These are phyloP conservation scores for Panulirus ornatus DNA, from an alignment of 1,140 invertebrate genomes.

Conservation along the genomic window DNA sequence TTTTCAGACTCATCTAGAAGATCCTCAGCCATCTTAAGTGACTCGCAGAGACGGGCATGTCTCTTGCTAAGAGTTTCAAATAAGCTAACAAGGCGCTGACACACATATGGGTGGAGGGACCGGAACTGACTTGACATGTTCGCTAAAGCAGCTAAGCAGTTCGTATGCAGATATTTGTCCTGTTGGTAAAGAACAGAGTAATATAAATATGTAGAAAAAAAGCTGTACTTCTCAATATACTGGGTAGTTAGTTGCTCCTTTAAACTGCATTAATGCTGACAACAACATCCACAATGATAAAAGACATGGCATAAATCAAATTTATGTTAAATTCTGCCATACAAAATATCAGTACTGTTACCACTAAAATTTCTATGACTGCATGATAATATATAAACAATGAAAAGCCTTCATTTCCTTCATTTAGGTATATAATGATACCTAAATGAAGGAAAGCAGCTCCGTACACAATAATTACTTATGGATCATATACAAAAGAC, in stretches of 20 bases:
- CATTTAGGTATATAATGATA: too few species aligned
- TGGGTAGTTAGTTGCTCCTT: too few species aligned
- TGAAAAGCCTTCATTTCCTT: too few species aligned
- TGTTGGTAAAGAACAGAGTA: conserved; percentile 77
- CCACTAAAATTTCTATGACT: too few species aligned
- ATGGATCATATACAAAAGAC: too few species aligned
- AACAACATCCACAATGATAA: background rate
- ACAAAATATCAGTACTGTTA: too few species aligned
- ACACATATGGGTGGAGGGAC: conserved; percentile 96
- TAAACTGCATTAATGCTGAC: background rate
- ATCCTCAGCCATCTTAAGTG: conserved; percentile 70
- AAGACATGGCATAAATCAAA: too few species aligned
- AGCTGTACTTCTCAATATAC: conserved; percentile 12
- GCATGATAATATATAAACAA: too few species aligned
- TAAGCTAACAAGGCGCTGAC: conserved; percentile 92
- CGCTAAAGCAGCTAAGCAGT: conserved; percentile 97
- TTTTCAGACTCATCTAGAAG: conserved; percentile 76
- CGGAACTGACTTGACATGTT: conserved; percentile 98
- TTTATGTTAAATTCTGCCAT: too few species aligned
- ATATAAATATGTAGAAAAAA: conserved; percentile 20
- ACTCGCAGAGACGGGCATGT: conserved; percentile 81
- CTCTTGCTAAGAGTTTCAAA: conserved; percentile 93
- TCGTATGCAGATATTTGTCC: conserved; percentile 97
- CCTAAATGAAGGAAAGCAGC: too few species aligned
- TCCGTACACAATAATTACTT: too few species aligned